Percentiles rank a stretch among this genome's conserved stretches.
phyloP scores from a whole-genome alignment of 1,140 invertebrate species.

The Drosophila ohnishii region DNA sequence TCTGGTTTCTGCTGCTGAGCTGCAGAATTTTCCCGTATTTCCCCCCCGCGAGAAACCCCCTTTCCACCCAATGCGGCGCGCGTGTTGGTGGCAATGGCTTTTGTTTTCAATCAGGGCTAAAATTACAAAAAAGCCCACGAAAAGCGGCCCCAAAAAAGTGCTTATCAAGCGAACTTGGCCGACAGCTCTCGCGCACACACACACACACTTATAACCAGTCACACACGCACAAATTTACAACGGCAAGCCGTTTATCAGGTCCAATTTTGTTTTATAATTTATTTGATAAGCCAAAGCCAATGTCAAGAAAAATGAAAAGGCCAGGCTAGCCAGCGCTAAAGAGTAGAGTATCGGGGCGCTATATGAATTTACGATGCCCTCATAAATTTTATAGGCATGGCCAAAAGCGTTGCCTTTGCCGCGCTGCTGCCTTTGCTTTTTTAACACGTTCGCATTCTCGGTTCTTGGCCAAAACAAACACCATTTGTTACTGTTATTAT shows the following conservation, averaged over 20 bases:
- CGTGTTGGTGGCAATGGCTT: constrained; percentile 41
- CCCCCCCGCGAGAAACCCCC: constrained; percentile 8
- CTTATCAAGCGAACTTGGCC: constrained; percentile 70
- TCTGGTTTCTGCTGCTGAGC: constrained; percentile 46
- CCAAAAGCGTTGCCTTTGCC: constrained; percentile 17
- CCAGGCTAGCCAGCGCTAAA: constrained; percentile 9
- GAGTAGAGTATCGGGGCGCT: constrained; percentile 27
- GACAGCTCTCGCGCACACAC: constrained; percentile 6
- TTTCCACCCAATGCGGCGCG: not conserved
- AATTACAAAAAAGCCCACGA: constrained; percentile 33
- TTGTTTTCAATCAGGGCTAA: constrained; percentile 44
- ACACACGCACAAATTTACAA: constrained; percentile 51
- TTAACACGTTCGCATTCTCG: constrained; percentile 67
- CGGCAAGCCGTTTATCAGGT: constrained; percentile 51
- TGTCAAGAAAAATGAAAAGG: constrained; percentile 58
- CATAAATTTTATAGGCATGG: constrained; percentile 72
- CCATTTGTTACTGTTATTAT: constrained; percentile 34
- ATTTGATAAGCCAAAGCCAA: constrained; percentile 77
- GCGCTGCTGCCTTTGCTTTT: constrained; percentile 25
- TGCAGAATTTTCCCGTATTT: constrained; percentile 64
- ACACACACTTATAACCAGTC: constrained; percentile 14
- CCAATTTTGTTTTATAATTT: constrained; percentile 57
- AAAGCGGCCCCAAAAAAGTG: constrained; percentile 32
- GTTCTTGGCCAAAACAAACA: constrained; percentile 67
- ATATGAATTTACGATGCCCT: constrained; percentile 61